Evolutionary conservation across 1,140 invertebrate species (phyloP).

Genomic region (Platyscapa corneri): DNA sequence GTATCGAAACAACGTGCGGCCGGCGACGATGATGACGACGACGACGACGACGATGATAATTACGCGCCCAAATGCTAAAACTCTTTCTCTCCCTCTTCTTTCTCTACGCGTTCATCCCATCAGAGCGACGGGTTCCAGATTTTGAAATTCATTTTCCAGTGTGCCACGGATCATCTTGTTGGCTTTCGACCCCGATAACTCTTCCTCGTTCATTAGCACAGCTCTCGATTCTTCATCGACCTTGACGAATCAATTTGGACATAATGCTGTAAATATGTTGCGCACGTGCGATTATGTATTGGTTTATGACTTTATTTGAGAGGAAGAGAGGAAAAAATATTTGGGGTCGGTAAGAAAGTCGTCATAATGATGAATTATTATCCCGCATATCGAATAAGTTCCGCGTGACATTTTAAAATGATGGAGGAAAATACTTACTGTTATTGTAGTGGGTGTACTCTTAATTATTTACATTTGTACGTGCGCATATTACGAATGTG

Average conservation of each 20-base stretch:
- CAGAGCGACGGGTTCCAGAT: conserved; percentile 54
- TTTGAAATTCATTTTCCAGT: conserved; percentile 61
- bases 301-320: neutral
- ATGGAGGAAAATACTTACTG: too few species aligned
- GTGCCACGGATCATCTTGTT: conserved; percentile 54
- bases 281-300: conserved; percentile 35
- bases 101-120: neutral
- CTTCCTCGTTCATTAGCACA: conserved; percentile 12
- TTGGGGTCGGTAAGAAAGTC: neutral
- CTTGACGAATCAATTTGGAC: conserved; percentile 72
- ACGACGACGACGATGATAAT: conserved; percentile 62
- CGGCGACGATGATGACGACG: conserved; percentile 40
- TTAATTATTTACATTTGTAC: too few species aligned
- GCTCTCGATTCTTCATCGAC: conserved; percentile 39
- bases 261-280: conserved; percentile 69
- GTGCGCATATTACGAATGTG: too few species aligned
- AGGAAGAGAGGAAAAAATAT: neutral
- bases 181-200: conserved; percentile 54
- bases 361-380: too few species aligned
- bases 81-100: conserved; percentile 53
- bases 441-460: too few species aligned
- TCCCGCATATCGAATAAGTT: too few species aligned
- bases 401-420: too few species aligned
- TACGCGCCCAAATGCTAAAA: conserved; percentile 63
- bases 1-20: too few species aligned